A percentile compares a stretch with the other conserved stretches of the same genome.
These are phyloP conservation scores for Hippocampus kuda DNA, from an alignment of 2,797 vertebrate species.

Conservation along the genomic window DNA sequence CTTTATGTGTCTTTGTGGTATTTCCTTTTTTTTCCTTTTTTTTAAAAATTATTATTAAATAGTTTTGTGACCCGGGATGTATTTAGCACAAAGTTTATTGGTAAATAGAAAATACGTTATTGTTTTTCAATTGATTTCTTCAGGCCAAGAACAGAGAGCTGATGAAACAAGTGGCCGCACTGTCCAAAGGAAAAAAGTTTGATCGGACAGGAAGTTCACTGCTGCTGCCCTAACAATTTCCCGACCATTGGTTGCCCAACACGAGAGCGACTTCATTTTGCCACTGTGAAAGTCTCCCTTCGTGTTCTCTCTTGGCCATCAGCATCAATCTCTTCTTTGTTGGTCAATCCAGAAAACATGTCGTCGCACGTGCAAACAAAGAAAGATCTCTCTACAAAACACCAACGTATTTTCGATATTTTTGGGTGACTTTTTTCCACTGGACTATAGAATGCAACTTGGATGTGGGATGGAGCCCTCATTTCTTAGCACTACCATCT, in stretches of 20 bases:
- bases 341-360: conserved; percentile 36
- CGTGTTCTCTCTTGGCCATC: conserved; percentile 50
- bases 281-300: conserved; percentile 74
- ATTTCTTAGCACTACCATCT: conserved; percentile 59
- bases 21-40: no score
- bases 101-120: no score
- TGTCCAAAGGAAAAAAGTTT: conserved; percentile 99
- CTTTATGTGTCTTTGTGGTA: no score
- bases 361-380: conserved; percentile 17
- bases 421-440: conserved; percentile 40
- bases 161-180: conserved; percentile 94
- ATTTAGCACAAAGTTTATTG: no score
- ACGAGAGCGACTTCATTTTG: conserved; percentile 52
- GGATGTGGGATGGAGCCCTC: conserved; percentile 39
- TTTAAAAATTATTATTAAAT: no score
- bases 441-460: conserved; percentile 29
- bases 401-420: conserved; percentile 53
- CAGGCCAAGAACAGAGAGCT: conserved; percentile 97
- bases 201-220: conserved; percentile 89
- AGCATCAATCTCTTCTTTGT: conserved; percentile 30
- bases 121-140: conserved; percentile 21
- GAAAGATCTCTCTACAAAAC: conserved; percentile 34
- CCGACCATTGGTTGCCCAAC: conserved; percentile 27
- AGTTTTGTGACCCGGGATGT: no score
- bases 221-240: conserved; percentile 80